Evolutionary conservation across 2,797 vertebrate genomes (phyloP).

Genomic region (Phylloscopus collybita): DNA sequence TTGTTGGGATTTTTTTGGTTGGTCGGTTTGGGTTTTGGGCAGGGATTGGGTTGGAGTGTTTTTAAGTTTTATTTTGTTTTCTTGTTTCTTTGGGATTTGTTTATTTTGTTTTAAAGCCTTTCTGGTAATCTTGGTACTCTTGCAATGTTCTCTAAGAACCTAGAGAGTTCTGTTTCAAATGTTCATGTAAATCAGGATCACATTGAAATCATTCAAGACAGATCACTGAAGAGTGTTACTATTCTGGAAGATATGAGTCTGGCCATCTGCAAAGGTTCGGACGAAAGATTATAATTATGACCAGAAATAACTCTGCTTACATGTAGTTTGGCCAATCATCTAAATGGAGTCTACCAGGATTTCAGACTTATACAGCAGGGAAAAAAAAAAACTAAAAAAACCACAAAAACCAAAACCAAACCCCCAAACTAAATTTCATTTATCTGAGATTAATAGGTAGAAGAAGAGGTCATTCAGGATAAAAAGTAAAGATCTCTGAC

Average conservation of each 20-base stretch:
- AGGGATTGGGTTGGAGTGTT: accelerated
- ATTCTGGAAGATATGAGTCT: not conserved
- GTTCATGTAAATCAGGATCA: not conserved
- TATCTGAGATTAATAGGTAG: not conserved
- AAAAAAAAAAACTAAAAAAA: not conserved
- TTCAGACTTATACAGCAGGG: not conserved
- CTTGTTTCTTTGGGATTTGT: not conserved
- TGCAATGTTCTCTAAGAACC: not conserved
- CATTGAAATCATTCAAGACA: not conserved
- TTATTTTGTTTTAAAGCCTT: not conserved
- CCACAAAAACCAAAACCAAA: not conserved
- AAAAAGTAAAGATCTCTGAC: not conserved
- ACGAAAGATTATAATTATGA: not conserved
- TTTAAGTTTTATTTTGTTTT: not conserved
- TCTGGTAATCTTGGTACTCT: not conserved
- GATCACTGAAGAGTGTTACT: not conserved
- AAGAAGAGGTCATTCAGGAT: not conserved
- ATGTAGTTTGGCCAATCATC: not conserved
- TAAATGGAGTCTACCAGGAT: not conserved
- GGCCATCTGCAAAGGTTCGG: not conserved
- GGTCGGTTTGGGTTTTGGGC: accelerated
- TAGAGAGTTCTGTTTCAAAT: not conserved
- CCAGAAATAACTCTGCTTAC: not conserved
- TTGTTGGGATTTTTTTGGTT: not conserved
- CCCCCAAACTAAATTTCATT: not conserved